These are phyloP conservation scores for Scaptomyza graminum DNA, from an alignment of 1,140 invertebrate genomes.

Conservation along the genomic window DNA sequence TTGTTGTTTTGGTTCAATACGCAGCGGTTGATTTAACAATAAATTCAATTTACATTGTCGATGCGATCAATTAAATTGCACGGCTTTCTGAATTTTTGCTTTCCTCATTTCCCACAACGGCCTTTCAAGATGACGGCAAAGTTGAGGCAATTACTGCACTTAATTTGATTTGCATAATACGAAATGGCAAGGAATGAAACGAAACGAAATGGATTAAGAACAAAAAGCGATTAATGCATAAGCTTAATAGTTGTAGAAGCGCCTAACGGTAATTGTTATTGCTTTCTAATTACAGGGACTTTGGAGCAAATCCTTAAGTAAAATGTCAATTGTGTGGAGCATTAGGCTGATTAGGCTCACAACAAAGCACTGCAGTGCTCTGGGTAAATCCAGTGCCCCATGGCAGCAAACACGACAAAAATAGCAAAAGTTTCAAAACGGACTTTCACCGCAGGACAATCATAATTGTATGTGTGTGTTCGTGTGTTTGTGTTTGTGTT, in stretches of 20 bases:
- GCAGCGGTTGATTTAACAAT: constrained; percentile 57
- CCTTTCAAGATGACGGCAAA: constrained; percentile 40
- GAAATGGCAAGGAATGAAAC: constrained; percentile 35
- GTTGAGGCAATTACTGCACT: constrained; percentile 65
- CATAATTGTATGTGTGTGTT: constrained; percentile 14
- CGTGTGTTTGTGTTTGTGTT: not conserved
- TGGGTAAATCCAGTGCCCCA: not conserved
- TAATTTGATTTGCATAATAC: constrained; percentile 64
- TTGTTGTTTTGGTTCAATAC: constrained; percentile 58
- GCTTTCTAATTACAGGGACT: constrained; percentile 79
- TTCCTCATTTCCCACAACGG: not conserved
- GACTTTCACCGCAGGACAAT: constrained; percentile 21
- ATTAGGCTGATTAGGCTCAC: constrained; percentile 67
- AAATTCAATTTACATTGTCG: constrained; percentile 68
- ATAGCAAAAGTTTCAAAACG: constrained; percentile 12
- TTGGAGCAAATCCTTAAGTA: constrained; percentile 71
- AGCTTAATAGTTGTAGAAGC: constrained; percentile 48
- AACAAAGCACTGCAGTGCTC: constrained; percentile 11
- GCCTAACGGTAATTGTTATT: constrained; percentile 72
- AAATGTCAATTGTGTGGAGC: constrained; percentile 75
- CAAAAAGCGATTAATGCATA: constrained; percentile 19
- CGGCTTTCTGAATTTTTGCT: constrained; percentile 12
- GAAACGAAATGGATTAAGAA: constrained; percentile 7
- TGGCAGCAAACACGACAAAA: constrained; percentile 7
- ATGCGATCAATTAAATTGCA: constrained; percentile 55